Base-by-base conservation (phyloP, 2,113 vertebrate genomes). In the Pao palembangensis region DNA sequence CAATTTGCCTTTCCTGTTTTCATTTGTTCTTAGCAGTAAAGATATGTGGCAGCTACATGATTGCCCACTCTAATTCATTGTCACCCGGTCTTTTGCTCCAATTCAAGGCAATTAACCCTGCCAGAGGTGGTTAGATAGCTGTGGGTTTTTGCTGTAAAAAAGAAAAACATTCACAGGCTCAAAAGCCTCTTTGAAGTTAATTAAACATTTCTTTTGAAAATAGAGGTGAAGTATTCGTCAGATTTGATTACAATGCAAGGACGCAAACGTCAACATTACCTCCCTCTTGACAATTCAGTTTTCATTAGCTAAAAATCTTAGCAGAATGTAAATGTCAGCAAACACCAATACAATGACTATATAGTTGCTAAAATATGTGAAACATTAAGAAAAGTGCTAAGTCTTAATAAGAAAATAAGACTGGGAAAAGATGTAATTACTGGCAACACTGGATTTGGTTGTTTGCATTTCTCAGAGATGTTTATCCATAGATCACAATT, bases 91-190 rank as follows among this genome's bases (percentile, higher is more conserved):
- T 57, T 72, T 42, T 72, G 67, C 64, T 67, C 47, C 8, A 54
- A 76, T 69, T 69, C 69, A 51, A 78, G 56, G 60, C 65, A 81
- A 72, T 83, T 83, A 78, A 81, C 74, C 74, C 63, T 73, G 59
- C 65, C 68, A 80, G 25, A 67, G 55, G 58, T 72, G 65, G 61
- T 52, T 31, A 73, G 76, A 83, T 75, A 78, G 50, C 53, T 43
- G 19, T 5, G 23, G 41, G 47, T 58, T 21, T 49, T 65, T 5
- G 17, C 42, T 47, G 55, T 58, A 69, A 47, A 31, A 38, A 38
- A 38, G 2, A 11, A 38, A 38, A 38, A 38, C 42, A 20, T 58
- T 17, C 46, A 47, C 21, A 69, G 74, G 38, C 51, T 55, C 38
- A 21, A 51, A 66, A 60, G 55, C 67, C 42, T 51, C 28, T 25